Evolutionary conservation across 53 echinoderm and acorn worm genomes (phyloP).

Genomic region (Mesocentrotus franciscanus): DNA sequence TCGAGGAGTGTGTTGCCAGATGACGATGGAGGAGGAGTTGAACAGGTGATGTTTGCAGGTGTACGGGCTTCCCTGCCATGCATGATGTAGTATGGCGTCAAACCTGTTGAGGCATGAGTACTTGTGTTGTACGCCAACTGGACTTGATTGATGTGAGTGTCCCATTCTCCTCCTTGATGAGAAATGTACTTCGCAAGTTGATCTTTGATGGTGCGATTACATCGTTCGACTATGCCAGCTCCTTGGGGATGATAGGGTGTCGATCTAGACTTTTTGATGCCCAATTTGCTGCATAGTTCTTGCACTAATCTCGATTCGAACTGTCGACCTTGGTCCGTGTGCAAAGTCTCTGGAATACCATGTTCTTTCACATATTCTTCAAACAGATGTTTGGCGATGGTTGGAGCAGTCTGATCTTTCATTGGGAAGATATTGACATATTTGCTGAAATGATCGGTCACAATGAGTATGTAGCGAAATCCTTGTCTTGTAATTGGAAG

Average conservation of each 20-base stretch:
- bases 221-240: conserved; percentile 68
- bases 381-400: conserved; percentile 55
- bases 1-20: too few species aligned
- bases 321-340: too few species aligned
- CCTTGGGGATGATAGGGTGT: conserved; percentile 71
- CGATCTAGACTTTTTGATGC: conserved; percentile 61
- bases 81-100: too few species aligned
- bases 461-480: conserved; percentile 56
- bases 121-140: conserved; percentile 63
- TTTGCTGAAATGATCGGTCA: conserved; percentile 67
- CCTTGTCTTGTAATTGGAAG: conserved; percentile 55
- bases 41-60: too few species aligned
- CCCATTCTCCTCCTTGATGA: conserved; percentile 63
- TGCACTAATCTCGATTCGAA: too few species aligned
- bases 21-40: too few species aligned
- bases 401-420: conserved; percentile 62
- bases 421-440: conserved; percentile 68
- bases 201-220: conserved; percentile 63
- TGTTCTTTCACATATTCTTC: too few species aligned
- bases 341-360: too few species aligned
- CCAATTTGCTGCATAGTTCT: too few species aligned
- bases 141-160: conserved; percentile 28
- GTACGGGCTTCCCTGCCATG: too few species aligned
- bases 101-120: conserved; percentile 43
- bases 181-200: conserved; percentile 62